Evolutionary conservation across 1,140 invertebrate species (phyloP).

Genomic region (Papilio helenus): DNA sequence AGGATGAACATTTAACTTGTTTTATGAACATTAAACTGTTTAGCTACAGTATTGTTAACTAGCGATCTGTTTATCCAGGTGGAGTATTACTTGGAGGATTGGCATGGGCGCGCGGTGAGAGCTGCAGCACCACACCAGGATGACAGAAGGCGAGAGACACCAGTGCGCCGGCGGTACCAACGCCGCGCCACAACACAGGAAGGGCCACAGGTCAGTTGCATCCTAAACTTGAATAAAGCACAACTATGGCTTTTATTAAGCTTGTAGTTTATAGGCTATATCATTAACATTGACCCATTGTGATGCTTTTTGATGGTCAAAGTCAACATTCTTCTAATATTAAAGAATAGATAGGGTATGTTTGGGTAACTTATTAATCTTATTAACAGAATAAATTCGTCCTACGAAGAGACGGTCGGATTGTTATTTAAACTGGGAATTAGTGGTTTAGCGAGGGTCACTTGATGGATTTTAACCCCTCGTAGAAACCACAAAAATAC

Average conservation of each 20-base stretch:
- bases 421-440: constrained; percentile 36
- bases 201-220: constrained; percentile 70
- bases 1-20: not conserved
- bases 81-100: constrained; percentile 57
- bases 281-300: not conserved
- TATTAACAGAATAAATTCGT: not conserved
- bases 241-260: not conserved
- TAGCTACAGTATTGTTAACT: not conserved
- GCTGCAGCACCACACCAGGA: constrained; percentile 52
- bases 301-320: not conserved
- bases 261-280: not conserved
- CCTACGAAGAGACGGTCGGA: not conserved
- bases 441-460: constrained; percentile 31
- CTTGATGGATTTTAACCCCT: constrained; percentile 15
- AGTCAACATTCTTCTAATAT: not conserved
- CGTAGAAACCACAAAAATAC: constrained; percentile 33
- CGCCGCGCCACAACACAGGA: constrained; percentile 82
- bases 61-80: constrained; percentile 54
- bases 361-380: not conserved
- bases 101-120: constrained; percentile 77
- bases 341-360: not conserved
- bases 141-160: constrained; percentile 74
- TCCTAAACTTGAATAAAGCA: not conserved
- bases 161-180: constrained; percentile 75
- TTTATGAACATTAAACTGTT: too few species aligned